Percentiles rank a stretch among this genome's conserved stretches.
phyloP scores from a whole-genome alignment of 2,113 vertebrate species.

The Tragulus kanchil region DNA sequence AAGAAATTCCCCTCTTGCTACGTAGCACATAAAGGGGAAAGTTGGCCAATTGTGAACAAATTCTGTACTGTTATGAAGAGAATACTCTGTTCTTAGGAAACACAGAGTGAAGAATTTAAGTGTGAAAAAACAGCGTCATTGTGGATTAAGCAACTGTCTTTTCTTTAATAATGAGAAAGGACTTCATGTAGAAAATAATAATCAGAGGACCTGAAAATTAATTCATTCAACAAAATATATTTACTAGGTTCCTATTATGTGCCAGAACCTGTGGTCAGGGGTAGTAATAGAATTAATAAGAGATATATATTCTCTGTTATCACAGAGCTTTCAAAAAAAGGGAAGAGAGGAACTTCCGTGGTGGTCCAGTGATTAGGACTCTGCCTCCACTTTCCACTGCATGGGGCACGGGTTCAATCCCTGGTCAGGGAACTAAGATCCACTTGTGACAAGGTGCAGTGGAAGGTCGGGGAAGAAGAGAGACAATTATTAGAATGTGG shows the following conservation, averaged over 20 bases:
- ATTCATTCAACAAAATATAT: not conserved
- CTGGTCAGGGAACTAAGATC: not conserved
- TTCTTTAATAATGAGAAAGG: constrained; percentile 28
- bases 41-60: constrained; percentile 31
- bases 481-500: not conserved
- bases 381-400: not conserved
- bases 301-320: not conserved
- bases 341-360: not conserved
- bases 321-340: not conserved
- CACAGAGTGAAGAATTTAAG: constrained; percentile 3
- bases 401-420: not conserved
- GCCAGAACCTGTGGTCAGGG: not conserved
- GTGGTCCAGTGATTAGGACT: not conserved
- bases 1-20: not conserved
- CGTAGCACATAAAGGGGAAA: not conserved
- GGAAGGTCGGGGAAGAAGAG: not conserved
- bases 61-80: not conserved
- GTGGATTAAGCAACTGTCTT: constrained; percentile 7
- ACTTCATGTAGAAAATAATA: not conserved
- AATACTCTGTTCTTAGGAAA: constrained; percentile 1
- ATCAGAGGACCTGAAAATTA: not conserved
- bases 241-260: not conserved
- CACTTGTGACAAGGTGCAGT: not conserved
- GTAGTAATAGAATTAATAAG: not conserved
- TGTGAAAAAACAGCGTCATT: not conserved